Conservation (phyloP, 2,888 invertebrate genomes). For the Tetranychus truncatus region DNA sequence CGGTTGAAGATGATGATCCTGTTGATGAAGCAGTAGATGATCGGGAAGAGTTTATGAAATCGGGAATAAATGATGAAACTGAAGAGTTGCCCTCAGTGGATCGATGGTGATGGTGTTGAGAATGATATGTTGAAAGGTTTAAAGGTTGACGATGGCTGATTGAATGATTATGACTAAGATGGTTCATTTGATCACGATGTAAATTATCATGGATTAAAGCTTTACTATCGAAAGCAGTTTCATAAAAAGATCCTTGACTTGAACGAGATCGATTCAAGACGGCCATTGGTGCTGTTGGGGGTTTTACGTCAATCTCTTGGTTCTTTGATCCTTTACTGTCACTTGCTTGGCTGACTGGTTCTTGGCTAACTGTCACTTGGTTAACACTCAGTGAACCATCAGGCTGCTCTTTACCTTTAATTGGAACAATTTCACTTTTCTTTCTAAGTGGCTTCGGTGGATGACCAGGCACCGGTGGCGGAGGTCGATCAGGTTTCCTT, state of each 20-base stretch:
- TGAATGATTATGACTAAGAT: not conserved
- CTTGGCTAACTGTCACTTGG: no score
- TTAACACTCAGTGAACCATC: no score
- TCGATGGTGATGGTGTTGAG: not conserved
- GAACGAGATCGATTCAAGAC: not conserved
- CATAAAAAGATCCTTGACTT: slow-evolving; percentile 1
- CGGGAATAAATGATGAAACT: not conserved
- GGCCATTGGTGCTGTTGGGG: not conserved
- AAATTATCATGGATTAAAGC: not conserved
- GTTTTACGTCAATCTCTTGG: no score
- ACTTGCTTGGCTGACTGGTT: not conserved
- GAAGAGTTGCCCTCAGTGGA: not conserved
- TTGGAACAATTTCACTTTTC: not conserved
- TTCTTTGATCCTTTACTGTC: not conserved
- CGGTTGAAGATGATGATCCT: not conserved
- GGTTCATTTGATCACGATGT: not conserved
- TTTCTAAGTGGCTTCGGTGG: not conserved
- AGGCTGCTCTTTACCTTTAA: no score
- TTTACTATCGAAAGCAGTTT: not conserved
- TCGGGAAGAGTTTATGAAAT: not conserved
- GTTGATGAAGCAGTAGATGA: slow-evolving; percentile 8
- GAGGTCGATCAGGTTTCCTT: not conserved
- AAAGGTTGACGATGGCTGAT: not conserved
- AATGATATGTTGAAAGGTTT: not conserved
- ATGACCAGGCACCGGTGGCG: slow-evolving; percentile 3